phyloP scores from a whole-genome alignment of 2,797 vertebrate species.

The Xenentodon cancila region DNA sequence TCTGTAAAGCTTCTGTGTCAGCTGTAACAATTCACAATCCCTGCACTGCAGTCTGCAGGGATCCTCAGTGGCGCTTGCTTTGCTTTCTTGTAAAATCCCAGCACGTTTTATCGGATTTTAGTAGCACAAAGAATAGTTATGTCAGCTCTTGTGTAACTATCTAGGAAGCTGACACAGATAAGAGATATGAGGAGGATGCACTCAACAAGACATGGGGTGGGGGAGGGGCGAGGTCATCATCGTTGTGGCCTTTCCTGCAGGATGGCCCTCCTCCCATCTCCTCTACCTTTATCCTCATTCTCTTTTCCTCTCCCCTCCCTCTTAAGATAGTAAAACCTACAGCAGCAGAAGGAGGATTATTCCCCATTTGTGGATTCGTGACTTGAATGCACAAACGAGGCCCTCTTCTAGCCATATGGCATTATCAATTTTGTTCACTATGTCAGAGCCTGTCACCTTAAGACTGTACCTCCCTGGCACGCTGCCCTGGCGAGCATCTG shows the following conservation, averaged over 20 bases:
- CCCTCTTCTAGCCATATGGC: constrained; percentile 67
- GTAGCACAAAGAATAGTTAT: constrained; percentile 12
- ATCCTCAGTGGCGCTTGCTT: constrained; percentile 20
- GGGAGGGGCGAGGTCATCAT: constrained; percentile 7
- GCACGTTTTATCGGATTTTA: constrained; percentile 26
- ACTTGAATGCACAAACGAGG: constrained; percentile 58
- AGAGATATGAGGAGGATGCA: constrained; percentile 15
- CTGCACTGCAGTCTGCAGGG: constrained; percentile 11
- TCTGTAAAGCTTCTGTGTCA: constrained; percentile 37
- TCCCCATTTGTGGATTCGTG: constrained; percentile 60
- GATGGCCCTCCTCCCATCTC: constrained; percentile 35
- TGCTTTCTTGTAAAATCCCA: constrained; percentile 9
- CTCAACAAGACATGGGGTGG: constrained; percentile 2
- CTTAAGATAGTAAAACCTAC: constrained; percentile 60
- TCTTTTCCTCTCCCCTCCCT: constrained; percentile 13
- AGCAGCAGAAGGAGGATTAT: constrained; percentile 57
- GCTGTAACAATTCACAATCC: constrained; percentile 17
- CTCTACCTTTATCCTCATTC: constrained; percentile 16
- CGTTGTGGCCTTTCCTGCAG: constrained; percentile 34
- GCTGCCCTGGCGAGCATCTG: constrained; percentile 65
- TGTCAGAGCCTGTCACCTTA: constrained; percentile 74
- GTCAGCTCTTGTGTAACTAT: constrained; percentile 37
- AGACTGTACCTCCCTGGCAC: constrained; percentile 69
- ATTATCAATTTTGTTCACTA: constrained; percentile 72
- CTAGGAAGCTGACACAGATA: constrained; percentile 23